Evolutionary conservation across 1,140 invertebrate species (phyloP), one percentile per base, ranked within the genome.

Genomic region (Drosophila melanica): DNA sequence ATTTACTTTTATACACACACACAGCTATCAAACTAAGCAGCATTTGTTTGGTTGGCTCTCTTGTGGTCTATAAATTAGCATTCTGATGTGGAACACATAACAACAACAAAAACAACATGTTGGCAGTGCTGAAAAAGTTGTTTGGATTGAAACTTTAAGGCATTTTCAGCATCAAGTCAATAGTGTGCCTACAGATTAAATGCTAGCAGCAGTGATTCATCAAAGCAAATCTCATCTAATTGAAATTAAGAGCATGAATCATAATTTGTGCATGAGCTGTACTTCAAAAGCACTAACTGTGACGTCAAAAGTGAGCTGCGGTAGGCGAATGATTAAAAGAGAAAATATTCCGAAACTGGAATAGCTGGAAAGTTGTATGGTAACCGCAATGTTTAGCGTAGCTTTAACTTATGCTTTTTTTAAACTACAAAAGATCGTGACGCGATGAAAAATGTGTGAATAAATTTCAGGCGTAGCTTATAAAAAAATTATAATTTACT

Each of bases 401-500:
- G 37, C 47, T 12, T 35, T 27, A 39, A 27, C 44, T 33, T 53
- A 14, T 53, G 27, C 23, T 33, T 37, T 1, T 37, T 35, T 18
- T 14, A 18, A 35, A 11, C 30, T 37, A 55, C 8, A 41, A 60
- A 20, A 72, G 23, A 65, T 75, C 79, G 70, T 78, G 79, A 81
- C 74, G 59, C 10, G 33, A 6, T 14, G 33, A 7, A 53, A 68
- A 64, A 60, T 76, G 75, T 82, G 79, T 79, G 79, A 82, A 84
- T 45, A 84, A 79, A 50, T 60, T 70, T 55, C 27, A 59, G 18
- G n/a, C 39, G 12, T 45, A n/a, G 39, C 37, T 53, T 54, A 77
- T 68, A 66, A 66, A 79, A 79, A 74, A 8, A 35, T 27, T 48
- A 62, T 81, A 76, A 39, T 54, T 53, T 16, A 33, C 39, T 42